phyloP scores from a whole-genome alignment of 2,113 vertebrate species.

The Meles meles region DNA sequence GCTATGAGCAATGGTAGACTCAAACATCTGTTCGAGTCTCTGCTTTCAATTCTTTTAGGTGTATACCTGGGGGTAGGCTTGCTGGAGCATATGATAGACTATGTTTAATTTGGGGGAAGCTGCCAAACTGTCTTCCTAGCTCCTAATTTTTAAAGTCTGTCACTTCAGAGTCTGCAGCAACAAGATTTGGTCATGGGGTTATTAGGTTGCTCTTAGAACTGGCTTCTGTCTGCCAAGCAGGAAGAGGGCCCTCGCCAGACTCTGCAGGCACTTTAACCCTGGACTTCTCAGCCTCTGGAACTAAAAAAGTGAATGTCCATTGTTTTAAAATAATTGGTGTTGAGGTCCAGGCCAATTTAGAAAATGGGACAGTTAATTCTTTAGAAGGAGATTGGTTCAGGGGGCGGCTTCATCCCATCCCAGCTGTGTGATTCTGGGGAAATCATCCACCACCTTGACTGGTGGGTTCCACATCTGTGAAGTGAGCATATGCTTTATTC shows the following conservation, averaged over 20 bases:
- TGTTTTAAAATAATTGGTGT: neutral
- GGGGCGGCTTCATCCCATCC: neutral
- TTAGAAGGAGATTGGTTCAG: neutral
- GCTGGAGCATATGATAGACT: neutral
- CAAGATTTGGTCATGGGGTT: neutral
- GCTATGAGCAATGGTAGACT: neutral
- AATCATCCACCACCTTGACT: neutral
- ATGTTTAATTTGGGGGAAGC: neutral
- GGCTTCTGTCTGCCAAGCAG: neutral
- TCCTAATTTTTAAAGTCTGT: neutral
- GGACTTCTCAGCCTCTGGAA: neutral
- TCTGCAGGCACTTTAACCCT: neutral
- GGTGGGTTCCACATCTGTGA: neutral
- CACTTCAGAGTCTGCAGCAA: neutral
- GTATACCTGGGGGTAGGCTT: neutral
- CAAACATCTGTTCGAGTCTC: neutral
- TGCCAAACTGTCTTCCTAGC: neutral
- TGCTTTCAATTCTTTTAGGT: neutral
- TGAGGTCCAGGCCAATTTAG: neutral
- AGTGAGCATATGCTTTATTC: neutral
- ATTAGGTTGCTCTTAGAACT: neutral
- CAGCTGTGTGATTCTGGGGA: neutral
- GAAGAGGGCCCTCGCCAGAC: neutral
- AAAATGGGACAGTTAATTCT: neutral
- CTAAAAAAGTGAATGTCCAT: neutral